These are phyloP conservation scores for Mustelus asterias DNA, from an alignment of 2,113 vertebrate genomes.

Conservation along the genomic window DNA sequence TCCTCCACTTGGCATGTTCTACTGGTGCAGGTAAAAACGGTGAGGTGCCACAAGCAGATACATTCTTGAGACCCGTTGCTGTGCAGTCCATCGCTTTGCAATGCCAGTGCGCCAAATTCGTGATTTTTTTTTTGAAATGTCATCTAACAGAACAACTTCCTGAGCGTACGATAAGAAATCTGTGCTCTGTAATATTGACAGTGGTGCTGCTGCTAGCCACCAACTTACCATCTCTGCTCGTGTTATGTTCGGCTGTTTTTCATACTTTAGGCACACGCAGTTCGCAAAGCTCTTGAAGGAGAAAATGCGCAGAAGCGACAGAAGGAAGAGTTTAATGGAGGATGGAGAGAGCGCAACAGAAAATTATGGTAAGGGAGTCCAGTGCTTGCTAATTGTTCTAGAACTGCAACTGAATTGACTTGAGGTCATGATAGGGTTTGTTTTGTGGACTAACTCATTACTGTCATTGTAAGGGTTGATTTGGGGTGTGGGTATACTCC, in stretches of 20 bases:
- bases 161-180: background rate
- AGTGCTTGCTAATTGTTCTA: background rate
- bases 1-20: background rate
- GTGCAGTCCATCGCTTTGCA: background rate
- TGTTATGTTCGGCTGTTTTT: background rate
- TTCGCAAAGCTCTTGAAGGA: constrained; percentile 55
- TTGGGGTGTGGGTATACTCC: background rate
- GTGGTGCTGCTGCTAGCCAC: background rate
- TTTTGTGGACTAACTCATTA: background rate
- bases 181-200: background rate
- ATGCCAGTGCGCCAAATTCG: background rate
- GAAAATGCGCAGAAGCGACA: constrained; percentile 46
- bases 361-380: constrained; percentile 24
- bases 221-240: background rate
- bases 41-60: background rate
- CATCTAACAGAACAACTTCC: background rate
- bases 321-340: background rate
- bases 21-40: background rate
- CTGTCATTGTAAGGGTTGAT: background rate
- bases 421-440: background rate
- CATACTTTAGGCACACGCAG: constrained; percentile 52
- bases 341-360: constrained; percentile 29
- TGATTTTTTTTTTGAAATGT: background rate
- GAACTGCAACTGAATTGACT: background rate
- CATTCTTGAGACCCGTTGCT: background rate